Conservation (phyloP, 2,797 vertebrate species). For the Aeoliscus strigatus region DNA sequence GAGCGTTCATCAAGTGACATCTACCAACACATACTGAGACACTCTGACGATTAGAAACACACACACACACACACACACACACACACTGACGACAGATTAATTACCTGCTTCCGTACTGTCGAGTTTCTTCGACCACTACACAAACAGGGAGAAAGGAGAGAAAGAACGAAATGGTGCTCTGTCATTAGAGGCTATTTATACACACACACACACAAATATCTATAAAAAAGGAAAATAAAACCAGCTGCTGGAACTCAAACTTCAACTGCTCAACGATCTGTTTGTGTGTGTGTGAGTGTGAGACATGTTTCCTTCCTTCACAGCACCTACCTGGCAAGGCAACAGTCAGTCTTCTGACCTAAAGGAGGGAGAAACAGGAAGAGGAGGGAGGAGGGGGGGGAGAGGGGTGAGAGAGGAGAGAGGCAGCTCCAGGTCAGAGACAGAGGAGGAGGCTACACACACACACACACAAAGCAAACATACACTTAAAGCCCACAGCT, state of each 20-base stretch:
- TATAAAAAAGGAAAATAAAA: constrained; percentile 56
- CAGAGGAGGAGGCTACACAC: constrained; percentile 28
- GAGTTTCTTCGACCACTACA: constrained; percentile 85
- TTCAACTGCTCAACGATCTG: constrained; percentile 32
- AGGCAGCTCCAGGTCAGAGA: constrained; percentile 37
- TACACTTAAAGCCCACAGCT: constrained; percentile 38
- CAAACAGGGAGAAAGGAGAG: not conserved
- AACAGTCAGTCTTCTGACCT: constrained; percentile 95
- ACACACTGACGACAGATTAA: constrained; percentile 39
- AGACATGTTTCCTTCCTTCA: constrained; percentile 44
- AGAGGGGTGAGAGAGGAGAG: constrained; percentile 14
- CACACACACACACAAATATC: constrained; percentile 46
- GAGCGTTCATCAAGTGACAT: constrained; percentile 4
- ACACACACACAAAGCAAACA: constrained; percentile 15
- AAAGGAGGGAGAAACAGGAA: constrained; percentile 52
- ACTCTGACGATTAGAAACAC: constrained; percentile 18
- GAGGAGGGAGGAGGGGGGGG: constrained; percentile 29
- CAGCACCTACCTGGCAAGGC: constrained; percentile 89
- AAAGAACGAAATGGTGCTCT: constrained; percentile 42
- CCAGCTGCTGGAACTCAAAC: constrained; percentile 33
- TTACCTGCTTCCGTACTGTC: constrained; percentile 92
- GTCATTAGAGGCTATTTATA: constrained; percentile 72
- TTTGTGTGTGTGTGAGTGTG: constrained; percentile 11
- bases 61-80: constrained; percentile 11
- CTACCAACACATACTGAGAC: constrained; percentile 18